Conservation (phyloP, 2,888 invertebrate species). For the Anthophora plumipes region DNA sequence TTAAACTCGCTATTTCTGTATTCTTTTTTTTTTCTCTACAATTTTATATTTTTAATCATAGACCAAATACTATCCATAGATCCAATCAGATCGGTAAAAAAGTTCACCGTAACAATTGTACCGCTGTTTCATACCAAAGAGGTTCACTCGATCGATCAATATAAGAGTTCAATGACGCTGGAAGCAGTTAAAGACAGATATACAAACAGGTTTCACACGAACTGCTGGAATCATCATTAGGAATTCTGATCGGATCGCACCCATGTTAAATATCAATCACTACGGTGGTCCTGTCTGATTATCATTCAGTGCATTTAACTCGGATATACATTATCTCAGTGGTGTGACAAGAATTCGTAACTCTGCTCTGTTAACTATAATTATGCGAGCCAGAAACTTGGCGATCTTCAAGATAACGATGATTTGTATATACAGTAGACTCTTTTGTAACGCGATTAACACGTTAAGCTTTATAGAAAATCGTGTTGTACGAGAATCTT, state of each 20-base stretch:
- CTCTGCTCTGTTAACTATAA: not conserved
- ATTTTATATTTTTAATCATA: not conserved
- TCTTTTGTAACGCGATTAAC: too few species aligned
- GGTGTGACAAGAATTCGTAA: conserved; percentile 34
- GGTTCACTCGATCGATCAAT: not conserved
- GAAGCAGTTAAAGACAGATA: conserved; percentile 2
- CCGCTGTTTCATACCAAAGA: not conserved
- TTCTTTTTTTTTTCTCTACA: not conserved
- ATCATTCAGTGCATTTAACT: conserved; percentile 35
- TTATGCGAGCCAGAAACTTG: not conserved
- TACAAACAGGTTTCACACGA: conserved; percentile 19
- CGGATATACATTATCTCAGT: conserved; percentile 25
- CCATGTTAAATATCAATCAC: conserved; percentile 37
- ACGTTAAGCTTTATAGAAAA: too few species aligned
- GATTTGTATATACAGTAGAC: not conserved
- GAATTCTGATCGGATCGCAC: conserved; percentile 30
- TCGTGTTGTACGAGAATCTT: too few species aligned
- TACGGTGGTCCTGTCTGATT: conserved; percentile 39
- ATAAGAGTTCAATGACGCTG: conserved; percentile 13
- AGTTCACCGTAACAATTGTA: not conserved
- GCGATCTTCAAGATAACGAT: not conserved
- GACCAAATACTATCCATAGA: not conserved
- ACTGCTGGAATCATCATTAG: not conserved
- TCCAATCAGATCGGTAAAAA: too few species aligned
- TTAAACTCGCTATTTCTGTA: too few species aligned